A percentile compares a stretch with the other conserved stretches of the same genome.
phyloP scores from a whole-genome alignment of 2,888 invertebrate genomes.

The Creontiades dilutus region DNA sequence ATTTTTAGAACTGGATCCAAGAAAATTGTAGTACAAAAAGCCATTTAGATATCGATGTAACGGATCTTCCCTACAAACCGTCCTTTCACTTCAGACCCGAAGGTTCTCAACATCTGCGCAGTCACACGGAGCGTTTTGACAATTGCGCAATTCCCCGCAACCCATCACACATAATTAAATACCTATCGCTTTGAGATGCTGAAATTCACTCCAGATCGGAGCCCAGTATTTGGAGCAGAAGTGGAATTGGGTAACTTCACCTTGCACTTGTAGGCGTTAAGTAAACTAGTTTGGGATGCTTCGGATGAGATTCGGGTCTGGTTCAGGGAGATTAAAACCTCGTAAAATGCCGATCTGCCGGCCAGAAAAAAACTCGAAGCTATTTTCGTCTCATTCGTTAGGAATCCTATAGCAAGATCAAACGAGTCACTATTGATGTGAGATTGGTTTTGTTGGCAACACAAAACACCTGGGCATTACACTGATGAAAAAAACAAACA shows the following conservation, averaged over 20 bases:
- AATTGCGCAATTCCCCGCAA: not conserved
- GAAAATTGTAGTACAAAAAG: too few relatives aligned
- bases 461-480: too few relatives aligned
- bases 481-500: not conserved
- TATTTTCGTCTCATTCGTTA: slow-evolving; percentile 10
- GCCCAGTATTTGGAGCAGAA: not conserved
- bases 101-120: not conserved
- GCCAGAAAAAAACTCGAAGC: not conserved
- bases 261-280: slow-evolving; percentile 8
- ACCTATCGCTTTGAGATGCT: not conserved
- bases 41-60: not conserved
- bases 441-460: not conserved
- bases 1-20: too few relatives aligned
- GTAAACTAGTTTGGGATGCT: slow-evolving; percentile 23
- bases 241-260: not conserved
- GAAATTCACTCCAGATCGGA: not conserved
- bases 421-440: not conserved
- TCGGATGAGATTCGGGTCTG: not conserved
- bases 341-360: not conserved
- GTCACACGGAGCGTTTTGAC: not conserved
- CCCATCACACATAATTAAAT: not conserved
- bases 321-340: not conserved
- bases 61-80: not conserved
- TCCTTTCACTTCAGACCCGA: slow-evolving; percentile 2
- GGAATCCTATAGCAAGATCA: not conserved